A percentile compares a stretch with the other conserved stretches of the same genome.
Conservation (phyloP, 2,888 invertebrate species). For the Pantelozetes paolii region DNA sequence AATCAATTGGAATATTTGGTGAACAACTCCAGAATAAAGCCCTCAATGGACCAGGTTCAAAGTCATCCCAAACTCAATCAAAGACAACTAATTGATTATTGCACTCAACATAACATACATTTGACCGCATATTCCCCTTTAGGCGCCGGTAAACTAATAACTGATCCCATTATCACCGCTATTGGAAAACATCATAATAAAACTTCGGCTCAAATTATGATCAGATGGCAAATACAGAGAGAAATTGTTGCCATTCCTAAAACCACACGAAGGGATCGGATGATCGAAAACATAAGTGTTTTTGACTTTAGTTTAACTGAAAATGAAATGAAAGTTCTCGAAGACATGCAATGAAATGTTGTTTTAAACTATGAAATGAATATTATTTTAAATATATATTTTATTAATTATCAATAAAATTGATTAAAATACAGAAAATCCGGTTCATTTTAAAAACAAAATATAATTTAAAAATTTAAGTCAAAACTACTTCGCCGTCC, state of each 20-base stretch:
- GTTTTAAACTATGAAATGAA: too few relatives aligned
- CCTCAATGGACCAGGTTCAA: conserved; percentile 38
- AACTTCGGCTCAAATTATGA: conserved; percentile 7
- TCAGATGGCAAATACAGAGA: conserved; percentile 35
- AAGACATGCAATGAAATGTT: too few relatives aligned
- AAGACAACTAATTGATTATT: conserved; percentile 21
- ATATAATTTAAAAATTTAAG: too few relatives aligned
- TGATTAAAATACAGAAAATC: too few relatives aligned
- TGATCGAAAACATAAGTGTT: conserved; percentile 13
- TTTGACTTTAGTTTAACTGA: conserved; percentile 23
- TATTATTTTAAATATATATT: too few relatives aligned
- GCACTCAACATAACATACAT: background rate
- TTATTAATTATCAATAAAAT: too few relatives aligned
- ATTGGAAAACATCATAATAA: conserved; percentile 14
- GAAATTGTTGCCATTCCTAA: conserved; percentile 10
- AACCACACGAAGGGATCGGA: background rate
- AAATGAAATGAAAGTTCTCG: conserved; percentile 14
- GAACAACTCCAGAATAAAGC: background rate
- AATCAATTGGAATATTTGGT: conserved; percentile 60
- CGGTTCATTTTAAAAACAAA: too few relatives aligned
- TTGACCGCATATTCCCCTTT: conserved; percentile 26
- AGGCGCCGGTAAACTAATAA: background rate
- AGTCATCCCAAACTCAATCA: conserved; percentile 25
- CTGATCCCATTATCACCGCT: background rate
- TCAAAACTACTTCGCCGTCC: too few relatives aligned